Evolutionary conservation across 2,888 invertebrate species (phyloP).

Genomic region (Mechanitis mazaeus): DNA sequence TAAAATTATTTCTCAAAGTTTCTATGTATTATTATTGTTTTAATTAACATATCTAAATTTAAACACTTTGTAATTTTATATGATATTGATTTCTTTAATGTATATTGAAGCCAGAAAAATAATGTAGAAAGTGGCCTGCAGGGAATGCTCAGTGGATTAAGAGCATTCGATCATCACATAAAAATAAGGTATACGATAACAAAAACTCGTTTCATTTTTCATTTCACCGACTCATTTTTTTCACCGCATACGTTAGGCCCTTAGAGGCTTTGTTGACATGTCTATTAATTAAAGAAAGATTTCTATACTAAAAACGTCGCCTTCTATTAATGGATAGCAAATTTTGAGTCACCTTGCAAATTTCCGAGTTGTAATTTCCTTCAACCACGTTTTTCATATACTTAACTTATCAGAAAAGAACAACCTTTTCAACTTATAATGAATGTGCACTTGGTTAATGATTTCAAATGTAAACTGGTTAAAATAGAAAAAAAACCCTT

Average conservation of each 20-base stretch:
- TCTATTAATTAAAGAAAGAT: slow-evolving; percentile 22
- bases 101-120: slow-evolving; percentile 5
- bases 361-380: too few species aligned
- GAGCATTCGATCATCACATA: slow-evolving; percentile 23
- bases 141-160: slow-evolving; percentile 12
- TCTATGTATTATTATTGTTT: too few species aligned
- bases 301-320: slow-evolving; percentile 9
- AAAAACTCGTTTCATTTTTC: slow-evolving; percentile 26
- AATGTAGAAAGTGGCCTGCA: slow-evolving; percentile 13
- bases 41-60: too few species aligned
- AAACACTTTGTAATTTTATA: not conserved
- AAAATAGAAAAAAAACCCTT: slow-evolving; percentile 15
- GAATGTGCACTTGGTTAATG: slow-evolving; percentile 20
- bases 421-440: slow-evolving; percentile 11
- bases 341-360: not conserved
- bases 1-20: too few species aligned
- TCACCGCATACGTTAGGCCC: slow-evolving; percentile 15
- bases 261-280: slow-evolving; percentile 21
- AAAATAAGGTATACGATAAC: slow-evolving; percentile 19
- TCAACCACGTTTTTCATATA: too few species aligned
- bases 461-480: slow-evolving; percentile 14
- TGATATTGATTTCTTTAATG: slow-evolving; percentile 15
- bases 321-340: not conserved
- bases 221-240: slow-evolving; percentile 23
- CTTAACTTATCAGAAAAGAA: slow-evolving; percentile 13